Percentiles rank a stretch among this genome's conserved stretches.
Conservation (phyloP, 2,113 vertebrate species). For the Thunnus thynnus region DNA sequence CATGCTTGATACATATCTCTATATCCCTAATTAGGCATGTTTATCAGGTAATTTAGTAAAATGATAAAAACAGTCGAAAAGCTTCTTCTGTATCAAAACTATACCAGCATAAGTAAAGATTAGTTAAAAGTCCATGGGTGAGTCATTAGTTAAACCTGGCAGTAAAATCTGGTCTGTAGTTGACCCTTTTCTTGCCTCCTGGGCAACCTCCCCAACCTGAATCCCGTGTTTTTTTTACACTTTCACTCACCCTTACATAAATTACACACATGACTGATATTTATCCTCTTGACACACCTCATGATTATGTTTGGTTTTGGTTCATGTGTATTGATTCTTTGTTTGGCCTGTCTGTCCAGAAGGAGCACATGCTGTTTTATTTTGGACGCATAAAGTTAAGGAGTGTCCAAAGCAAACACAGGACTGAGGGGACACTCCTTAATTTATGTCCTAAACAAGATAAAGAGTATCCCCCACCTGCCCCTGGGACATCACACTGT, state of each 20-base stretch:
- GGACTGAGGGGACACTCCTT: background rate
- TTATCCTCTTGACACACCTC: background rate
- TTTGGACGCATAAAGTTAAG: background rate
- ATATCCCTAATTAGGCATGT: too few relatives aligned
- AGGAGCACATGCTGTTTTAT: background rate
- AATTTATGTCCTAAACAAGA: background rate
- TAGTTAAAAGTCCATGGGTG: too few relatives aligned
- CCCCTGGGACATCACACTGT: background rate
- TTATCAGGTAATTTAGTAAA: too few relatives aligned
- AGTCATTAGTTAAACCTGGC: background rate
- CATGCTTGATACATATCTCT: too few relatives aligned
- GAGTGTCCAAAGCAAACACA: constrained; percentile 8
- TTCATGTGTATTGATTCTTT: background rate
- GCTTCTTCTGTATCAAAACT: too few relatives aligned
- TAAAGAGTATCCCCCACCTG: background rate
- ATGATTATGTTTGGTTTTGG: background rate
- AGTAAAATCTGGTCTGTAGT: background rate
- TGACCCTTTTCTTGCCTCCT: background rate
- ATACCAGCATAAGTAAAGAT: too few relatives aligned
- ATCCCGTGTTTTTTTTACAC: background rate
- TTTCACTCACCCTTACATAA: background rate
- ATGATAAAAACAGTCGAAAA: too few relatives aligned
- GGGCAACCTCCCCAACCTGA: background rate
- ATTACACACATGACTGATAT: background rate
- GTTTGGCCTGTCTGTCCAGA: background rate